Conservation (phyloP, 2,797 vertebrate genomes). For the Phrynocephalus vlangalii region DNA sequence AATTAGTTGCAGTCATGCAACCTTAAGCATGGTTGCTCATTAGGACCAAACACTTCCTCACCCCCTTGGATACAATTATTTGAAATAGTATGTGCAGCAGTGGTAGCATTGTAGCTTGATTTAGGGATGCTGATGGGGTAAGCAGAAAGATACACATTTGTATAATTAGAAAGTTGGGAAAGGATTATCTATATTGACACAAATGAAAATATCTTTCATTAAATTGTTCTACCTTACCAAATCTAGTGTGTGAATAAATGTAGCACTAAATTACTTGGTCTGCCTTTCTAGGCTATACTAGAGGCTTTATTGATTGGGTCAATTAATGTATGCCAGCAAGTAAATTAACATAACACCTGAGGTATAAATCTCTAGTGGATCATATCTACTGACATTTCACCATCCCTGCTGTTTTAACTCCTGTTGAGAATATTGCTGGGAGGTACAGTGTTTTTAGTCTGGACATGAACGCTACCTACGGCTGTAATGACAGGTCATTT, state of each 20-base stretch:
- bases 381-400: constrained; percentile 58
- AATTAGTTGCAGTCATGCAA: not conserved
- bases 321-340: constrained; percentile 81
- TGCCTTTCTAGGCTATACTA: constrained; percentile 66
- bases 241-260: constrained; percentile 54
- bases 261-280: constrained; percentile 57
- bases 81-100: constrained; percentile 19
- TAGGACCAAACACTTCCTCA: not conserved
- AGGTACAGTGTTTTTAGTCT: constrained; percentile 84
- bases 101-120: not conserved
- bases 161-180: constrained; percentile 52
- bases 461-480: constrained; percentile 81
- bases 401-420: constrained; percentile 71
- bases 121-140: not conserved
- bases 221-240: constrained; percentile 63
- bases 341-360: constrained; percentile 81
- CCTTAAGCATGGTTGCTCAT: not conserved
- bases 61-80: constrained; percentile 1
- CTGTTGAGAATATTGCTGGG: constrained; percentile 72
- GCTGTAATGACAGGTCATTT: constrained; percentile 83
- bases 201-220: constrained; percentile 65
- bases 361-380: constrained; percentile 77
- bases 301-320: constrained; percentile 77
- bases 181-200: constrained; percentile 53
- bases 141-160: constrained; percentile 34